phyloP scores from a whole-genome alignment of 1,140 invertebrate genomes.

The Coelopa frigida region DNA sequence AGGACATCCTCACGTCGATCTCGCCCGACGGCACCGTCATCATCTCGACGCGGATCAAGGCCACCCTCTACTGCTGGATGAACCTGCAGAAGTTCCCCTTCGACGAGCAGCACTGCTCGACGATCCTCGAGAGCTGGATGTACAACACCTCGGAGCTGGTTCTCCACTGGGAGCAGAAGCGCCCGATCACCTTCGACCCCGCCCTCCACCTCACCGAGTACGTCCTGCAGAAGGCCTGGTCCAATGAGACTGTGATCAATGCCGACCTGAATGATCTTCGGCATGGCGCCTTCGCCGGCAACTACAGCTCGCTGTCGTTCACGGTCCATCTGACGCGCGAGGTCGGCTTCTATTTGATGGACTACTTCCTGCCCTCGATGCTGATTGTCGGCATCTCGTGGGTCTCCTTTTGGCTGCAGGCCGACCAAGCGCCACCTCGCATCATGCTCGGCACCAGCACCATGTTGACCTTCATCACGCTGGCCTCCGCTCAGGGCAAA shows the following conservation, averaged over 20 bases:
- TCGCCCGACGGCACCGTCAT: slow-evolving; percentile 67
- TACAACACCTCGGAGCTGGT: slow-evolving; percentile 68
- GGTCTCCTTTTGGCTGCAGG: slow-evolving; percentile 86
- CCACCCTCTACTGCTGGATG: slow-evolving; percentile 72
- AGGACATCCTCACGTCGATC: slow-evolving; percentile 71
- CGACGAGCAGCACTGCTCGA: slow-evolving; percentile 69
- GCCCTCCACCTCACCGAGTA: slow-evolving; percentile 80
- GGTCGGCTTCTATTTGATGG: slow-evolving; percentile 83
- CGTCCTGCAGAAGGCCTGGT: slow-evolving; percentile 60
- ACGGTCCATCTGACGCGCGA: slow-evolving; percentile 70
- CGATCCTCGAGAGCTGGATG: slow-evolving; percentile 76
- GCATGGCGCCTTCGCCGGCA: slow-evolving; percentile 68
- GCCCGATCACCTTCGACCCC: slow-evolving; percentile 65
- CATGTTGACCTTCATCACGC: slow-evolving; percentile 78
- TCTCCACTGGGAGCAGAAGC: slow-evolving; percentile 65
- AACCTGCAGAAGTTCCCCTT: slow-evolving; percentile 79
- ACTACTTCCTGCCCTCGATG: slow-evolving; percentile 84
- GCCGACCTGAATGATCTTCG: slow-evolving; percentile 59
- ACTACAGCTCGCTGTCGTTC: slow-evolving; percentile 72
- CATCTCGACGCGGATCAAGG: slow-evolving; percentile 66
- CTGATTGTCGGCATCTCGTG: slow-evolving; percentile 81
- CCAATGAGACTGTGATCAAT: slow-evolving; percentile 58
- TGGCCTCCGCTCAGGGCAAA: slow-evolving; percentile 71
- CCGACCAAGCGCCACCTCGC: slow-evolving; percentile 74
- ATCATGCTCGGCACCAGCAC: slow-evolving; percentile 76